Conservation (phyloP, 2,113 vertebrate species). For the Thinocorus orbignyianus region DNA sequence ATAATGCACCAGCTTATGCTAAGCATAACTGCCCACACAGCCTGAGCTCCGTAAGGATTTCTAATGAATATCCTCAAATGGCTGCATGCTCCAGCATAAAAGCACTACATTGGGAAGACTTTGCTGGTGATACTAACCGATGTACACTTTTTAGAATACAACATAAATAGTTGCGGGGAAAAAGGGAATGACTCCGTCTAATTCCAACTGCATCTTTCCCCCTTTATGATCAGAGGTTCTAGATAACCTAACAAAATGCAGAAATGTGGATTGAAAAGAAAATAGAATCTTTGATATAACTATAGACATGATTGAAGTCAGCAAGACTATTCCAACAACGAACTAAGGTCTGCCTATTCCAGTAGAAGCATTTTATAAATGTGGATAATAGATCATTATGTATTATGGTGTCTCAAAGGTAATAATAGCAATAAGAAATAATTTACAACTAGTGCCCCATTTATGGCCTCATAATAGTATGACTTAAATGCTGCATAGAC, state of each 20-base stretch:
- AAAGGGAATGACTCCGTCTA: not conserved
- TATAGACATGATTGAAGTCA: not conserved
- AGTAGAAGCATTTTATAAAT: not conserved
- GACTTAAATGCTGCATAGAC: conserved; percentile 23
- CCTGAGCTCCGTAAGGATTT: not conserved
- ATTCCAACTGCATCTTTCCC: not conserved
- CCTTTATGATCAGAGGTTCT: not conserved
- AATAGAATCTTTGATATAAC: not conserved
- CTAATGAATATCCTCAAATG: not conserved
- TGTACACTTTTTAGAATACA: fast-evolving
- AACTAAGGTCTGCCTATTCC: not conserved
- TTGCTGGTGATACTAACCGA: not conserved
- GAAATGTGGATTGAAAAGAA: not conserved
- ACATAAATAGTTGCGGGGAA: fast-evolving
- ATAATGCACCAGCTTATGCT: not conserved
- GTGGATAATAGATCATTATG: not conserved
- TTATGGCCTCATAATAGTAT: not conserved
- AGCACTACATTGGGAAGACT: fast-evolving
- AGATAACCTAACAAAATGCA: not conserved
- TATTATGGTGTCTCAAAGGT: not conserved
- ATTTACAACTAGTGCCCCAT: not conserved
- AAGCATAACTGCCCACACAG: not conserved
- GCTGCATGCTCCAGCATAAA: not conserved
- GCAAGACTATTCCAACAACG: not conserved
- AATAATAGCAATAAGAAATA: conserved; percentile 28